Percentiles rank a stretch among this genome's conserved stretches.
These are phyloP conservation scores for Zaprionus lineosus DNA, from an alignment of 2,888 invertebrate species.

Conservation along the genomic window DNA sequence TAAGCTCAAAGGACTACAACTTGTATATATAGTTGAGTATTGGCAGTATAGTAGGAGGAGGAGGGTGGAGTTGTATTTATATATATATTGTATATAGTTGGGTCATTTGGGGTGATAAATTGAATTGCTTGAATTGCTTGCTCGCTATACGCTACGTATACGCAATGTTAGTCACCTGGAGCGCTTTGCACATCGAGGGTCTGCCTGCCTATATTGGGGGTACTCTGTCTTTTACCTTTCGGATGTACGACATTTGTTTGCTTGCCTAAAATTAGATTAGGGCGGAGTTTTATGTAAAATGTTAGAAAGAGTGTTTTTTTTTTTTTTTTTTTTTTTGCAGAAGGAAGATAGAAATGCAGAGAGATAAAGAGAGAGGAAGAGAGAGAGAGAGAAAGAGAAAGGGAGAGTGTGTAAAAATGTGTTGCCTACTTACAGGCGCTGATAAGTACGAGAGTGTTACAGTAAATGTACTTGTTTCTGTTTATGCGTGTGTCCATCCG, in stretches of 20 bases:
- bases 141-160: constrained; percentile 53
- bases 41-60: background rate
- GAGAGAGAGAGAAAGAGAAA: too few species aligned
- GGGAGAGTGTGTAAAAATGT: constrained; percentile 16
- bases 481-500: constrained; percentile 2
- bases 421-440: constrained; percentile 56
- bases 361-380: too few species aligned
- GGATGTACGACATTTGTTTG: constrained; percentile 81
- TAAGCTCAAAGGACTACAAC: constrained; percentile 55
- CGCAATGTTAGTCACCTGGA: constrained; percentile 80
- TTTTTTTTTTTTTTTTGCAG: background rate
- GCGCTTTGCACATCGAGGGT: constrained; percentile 79
- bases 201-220: constrained; percentile 79
- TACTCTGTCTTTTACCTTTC: constrained; percentile 81
- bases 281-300: constrained; percentile 30
- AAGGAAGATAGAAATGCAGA: too few species aligned
- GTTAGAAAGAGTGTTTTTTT: constrained; percentile 21
- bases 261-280: constrained; percentile 79
- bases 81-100: too few species aligned
- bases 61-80: constrained; percentile 33
- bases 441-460: too few species aligned
- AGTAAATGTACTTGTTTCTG: too few species aligned
- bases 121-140: constrained; percentile 38
- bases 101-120: constrained; percentile 5
- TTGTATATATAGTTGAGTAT: too few species aligned